Evolutionary conservation across 2,797 vertebrate species (phyloP), one percentile per base, ranked within the genome.

Genomic region (Mus spretus): DNA sequence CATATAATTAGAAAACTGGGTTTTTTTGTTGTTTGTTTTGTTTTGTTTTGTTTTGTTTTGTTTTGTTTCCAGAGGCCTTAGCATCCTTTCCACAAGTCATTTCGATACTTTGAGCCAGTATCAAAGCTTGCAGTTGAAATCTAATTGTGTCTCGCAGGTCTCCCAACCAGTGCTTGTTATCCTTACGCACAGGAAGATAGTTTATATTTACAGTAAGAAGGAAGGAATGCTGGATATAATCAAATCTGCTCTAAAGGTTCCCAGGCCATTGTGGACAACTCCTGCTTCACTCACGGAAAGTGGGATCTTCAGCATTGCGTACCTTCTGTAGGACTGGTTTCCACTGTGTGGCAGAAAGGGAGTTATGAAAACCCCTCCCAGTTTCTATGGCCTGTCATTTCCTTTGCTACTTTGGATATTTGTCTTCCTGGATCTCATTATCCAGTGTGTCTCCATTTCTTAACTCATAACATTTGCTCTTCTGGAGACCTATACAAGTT

Each of bases 1-100:
- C 53, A 87, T 37, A 34, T 87, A 80, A 93, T 96, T 95, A 95
- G 93, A n/a, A 96, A 94, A 94, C 28, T 74, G 19, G 19, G 59
- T 65, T 28, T 31, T 53, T 2, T 61, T 26, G 28, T 65, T 28
- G 10, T 65, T 65, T 10, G 31, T 15, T 55, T 80, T n/a, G n/a
- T n/a, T 79, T 34, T 47, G 24, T 78, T 50, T 31, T 72, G 24
- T 63, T 28, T 28, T 57, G 15, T 26, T 63, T 63, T 31, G 63
- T 40, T 72, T 82, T 80, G 44, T 37, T 87, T 80, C 90, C 81
- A 55, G 92, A 89, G 84, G 83, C 63, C 47, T 91, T 81, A 74
- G 44, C 77, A 70, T 96, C 44, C 80, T 93, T 77, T 80, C 50
- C 63, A 79, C 74, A 97, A 92, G 89, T 15, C 15, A 85, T 80